phyloP scores from a whole-genome alignment of 2,113 vertebrate species.

The Scolopax mira region DNA sequence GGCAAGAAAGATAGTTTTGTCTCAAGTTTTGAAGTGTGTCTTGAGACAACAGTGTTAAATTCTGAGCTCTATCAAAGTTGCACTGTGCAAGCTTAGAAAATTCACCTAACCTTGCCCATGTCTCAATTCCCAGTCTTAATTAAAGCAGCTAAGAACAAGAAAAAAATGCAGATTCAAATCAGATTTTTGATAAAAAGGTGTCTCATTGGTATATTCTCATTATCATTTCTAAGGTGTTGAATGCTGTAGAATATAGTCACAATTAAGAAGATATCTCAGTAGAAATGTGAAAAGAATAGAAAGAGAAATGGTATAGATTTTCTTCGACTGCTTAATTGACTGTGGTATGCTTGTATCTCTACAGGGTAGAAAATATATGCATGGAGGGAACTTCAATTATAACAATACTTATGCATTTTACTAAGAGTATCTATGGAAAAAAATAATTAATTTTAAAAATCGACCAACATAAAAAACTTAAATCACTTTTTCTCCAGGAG shows the following conservation, averaged over 20 bases:
- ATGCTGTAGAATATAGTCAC: not conserved
- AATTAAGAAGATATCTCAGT: not conserved
- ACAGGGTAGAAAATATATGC: not conserved
- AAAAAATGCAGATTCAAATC: not conserved
- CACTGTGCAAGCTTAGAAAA: not conserved
- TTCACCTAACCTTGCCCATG: not conserved
- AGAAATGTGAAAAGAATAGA: not conserved
- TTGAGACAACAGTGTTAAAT: not conserved
- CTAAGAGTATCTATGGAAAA: not conserved
- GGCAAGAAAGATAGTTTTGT: not conserved
- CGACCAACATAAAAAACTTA: not conserved
- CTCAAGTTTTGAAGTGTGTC: not conserved
- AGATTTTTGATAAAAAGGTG: not conserved
- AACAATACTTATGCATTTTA: not conserved
- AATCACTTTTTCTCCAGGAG: not conserved
- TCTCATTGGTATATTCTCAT: not conserved
- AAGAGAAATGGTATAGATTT: not conserved
- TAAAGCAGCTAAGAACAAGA: not conserved
- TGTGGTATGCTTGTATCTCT: not conserved
- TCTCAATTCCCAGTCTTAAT: constrained; percentile 31
- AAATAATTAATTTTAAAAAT: not conserved
- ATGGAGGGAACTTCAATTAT: not conserved
- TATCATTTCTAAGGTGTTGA: not conserved
- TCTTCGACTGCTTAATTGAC: not conserved
- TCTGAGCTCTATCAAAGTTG: not conserved